These are phyloP conservation scores for Pedicia rivosa DNA, from an alignment of 2,888 invertebrate species.

Conservation along the genomic window DNA sequence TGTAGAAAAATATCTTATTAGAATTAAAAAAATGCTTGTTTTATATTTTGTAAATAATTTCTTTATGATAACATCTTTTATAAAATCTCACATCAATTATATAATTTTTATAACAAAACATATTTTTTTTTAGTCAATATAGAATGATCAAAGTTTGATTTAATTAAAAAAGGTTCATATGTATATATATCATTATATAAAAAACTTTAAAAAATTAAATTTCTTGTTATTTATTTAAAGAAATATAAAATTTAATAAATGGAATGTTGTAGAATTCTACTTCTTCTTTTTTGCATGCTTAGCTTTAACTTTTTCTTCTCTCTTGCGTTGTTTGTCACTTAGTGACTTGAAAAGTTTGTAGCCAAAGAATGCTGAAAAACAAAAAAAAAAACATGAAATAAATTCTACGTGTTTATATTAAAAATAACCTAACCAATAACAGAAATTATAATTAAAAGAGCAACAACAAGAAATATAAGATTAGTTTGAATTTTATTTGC, in stretches of 20 bases:
- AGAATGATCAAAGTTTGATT: too few species aligned
- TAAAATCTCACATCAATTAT: too few species aligned
- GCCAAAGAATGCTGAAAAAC: constrained; percentile 65
- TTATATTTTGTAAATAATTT: too few species aligned
- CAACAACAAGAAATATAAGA: not conserved
- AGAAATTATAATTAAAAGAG: not conserved
- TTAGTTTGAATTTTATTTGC: not conserved
- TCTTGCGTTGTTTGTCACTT: constrained; percentile 55
- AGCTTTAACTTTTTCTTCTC: constrained; percentile 64
- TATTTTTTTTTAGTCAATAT: too few species aligned
- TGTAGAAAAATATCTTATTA: too few species aligned
- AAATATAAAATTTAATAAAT: constrained; percentile 28
- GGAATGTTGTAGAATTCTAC: constrained; percentile 28
- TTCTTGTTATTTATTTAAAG: constrained; percentile 5
- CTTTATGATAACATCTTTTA: too few species aligned
- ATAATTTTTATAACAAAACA: too few species aligned
- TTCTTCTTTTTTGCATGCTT: constrained; percentile 73
- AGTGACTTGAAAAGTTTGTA: constrained; percentile 71
- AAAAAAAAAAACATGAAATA: constrained; percentile 11
- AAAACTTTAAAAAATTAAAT: too few species aligned
- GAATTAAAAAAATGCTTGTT: too few species aligned
- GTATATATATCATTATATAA: too few species aligned
- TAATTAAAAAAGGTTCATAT: too few species aligned
- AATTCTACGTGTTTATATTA: too few species aligned
- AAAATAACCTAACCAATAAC: not conserved